A percentile compares a stretch with the other conserved stretches of the same genome.
Evolutionary conservation across 2,113 vertebrate species (phyloP).

Genomic region (Uria lomvia): DNA sequence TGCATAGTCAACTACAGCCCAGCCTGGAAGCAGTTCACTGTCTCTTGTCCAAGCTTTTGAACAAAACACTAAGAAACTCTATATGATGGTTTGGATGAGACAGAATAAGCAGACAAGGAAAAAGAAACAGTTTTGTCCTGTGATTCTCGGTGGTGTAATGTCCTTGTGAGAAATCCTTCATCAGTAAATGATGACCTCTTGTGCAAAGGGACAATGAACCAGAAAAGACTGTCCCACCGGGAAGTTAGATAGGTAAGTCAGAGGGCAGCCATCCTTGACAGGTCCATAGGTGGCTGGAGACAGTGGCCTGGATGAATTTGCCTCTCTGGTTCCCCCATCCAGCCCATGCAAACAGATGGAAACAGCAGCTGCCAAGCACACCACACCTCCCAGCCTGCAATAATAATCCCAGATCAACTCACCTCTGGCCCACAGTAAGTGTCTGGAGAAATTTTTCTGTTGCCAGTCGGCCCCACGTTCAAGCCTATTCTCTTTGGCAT

Average conservation of each 20-base stretch:
- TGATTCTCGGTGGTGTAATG: not conserved
- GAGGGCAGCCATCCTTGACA: rapidly evolving
- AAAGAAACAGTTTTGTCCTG: not conserved
- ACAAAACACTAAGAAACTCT: not conserved
- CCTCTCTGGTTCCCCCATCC: not conserved
- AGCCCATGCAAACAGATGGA: not conserved
- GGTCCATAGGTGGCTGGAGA: not conserved
- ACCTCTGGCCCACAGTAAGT: not conserved
- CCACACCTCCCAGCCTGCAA: slow-evolving; percentile 8
- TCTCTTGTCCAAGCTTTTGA: not conserved
- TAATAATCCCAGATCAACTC: slow-evolving; percentile 3
- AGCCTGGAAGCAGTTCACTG: not conserved
- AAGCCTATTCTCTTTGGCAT: not conserved
- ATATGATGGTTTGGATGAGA: not conserved
- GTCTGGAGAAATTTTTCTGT: not conserved
- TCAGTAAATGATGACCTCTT: not conserved
- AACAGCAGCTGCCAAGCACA: not conserved
- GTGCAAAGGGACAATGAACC: not conserved
- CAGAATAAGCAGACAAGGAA: not conserved
- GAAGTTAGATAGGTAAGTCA: not conserved
- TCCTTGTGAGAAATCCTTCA: not conserved
- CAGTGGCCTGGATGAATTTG: not conserved
- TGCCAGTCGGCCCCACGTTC: not conserved
- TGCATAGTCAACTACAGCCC: not conserved
- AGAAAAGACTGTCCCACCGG: not conserved